Evolutionary conservation across 2,113 vertebrate species (phyloP), one percentile per base, ranked within the genome.

Genomic region (Sturnus vulgaris): DNA sequence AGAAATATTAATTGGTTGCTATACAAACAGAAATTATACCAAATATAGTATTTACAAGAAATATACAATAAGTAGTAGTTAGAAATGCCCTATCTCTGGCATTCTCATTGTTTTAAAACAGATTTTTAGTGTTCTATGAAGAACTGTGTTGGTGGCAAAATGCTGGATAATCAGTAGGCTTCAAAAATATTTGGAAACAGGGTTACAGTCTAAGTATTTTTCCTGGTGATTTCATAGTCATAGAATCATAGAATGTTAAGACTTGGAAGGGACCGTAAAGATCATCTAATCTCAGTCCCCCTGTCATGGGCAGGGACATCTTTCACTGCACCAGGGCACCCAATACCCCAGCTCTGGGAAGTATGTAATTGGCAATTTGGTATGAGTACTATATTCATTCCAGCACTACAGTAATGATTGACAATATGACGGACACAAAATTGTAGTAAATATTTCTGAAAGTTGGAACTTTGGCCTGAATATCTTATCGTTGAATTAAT

Each of bases 381-480:
- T n/a, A 9, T 27, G 21, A 60, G 2, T n/a, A 31, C 21, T 68
- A 3, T 28, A 46, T 61, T 85, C 69, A 46, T 65, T 68, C 47
- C 11, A 84, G 55, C 39, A 61, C 8, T 79, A 59, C 12, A 56
- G 7, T 37, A 88, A 68, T 33, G 23, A 89, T 14, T 15, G n/a
- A 14, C 18, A 77, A 72, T 50, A 40, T 31, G 16, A 47, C n/a
- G 8, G 15, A 60, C 5, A 28, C 1, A 75, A 78, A 77, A 42
- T 47, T 79, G 6, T 33, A 42, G 9, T 28, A 66, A 87, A 70
- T 13, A 37, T 8, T 77, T 89, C 12, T 61, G 24, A 84, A 89
- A 78, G 3, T 13, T 0, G 0, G 0, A 3, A 56, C 30, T 77
- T 56, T 49, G 12, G 11, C 65, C 18, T 61, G 7, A 81, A 30